Percentiles rank a stretch among this genome's conserved stretches.
Evolutionary conservation across 2,113 vertebrate species (phyloP).

Genomic region (Pelvicachromis taeniatus): DNA sequence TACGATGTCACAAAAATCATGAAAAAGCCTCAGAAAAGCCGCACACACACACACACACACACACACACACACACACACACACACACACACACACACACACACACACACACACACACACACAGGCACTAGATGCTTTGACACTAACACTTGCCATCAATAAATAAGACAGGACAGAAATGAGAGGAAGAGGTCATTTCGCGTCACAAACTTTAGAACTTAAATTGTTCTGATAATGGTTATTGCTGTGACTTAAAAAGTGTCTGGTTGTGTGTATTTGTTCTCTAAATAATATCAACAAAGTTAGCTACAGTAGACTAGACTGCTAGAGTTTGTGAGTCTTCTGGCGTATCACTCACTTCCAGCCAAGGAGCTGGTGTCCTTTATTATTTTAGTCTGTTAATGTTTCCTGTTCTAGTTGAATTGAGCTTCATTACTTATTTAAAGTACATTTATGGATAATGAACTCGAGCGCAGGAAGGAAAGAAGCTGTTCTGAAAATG

Average conservation of each 20-base stretch:
- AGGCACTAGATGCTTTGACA: accelerated
- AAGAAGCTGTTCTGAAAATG: not conserved
- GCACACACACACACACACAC: too few relatives aligned
- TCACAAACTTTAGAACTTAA: not conserved
- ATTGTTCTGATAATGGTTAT: not conserved
- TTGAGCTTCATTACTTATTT: not conserved
- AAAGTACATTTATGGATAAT: accelerated
- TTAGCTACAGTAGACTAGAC: not conserved
- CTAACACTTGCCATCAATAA: not conserved
- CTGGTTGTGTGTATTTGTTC: not conserved
- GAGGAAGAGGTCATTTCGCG: not conserved
- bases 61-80: too few relatives aligned
- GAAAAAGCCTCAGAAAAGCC: too few relatives aligned
- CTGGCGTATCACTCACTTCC: not conserved
- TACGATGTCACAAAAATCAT: too few relatives aligned
- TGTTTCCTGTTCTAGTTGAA: not conserved
- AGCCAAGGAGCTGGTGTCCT: not conserved
- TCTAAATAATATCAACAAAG: not conserved
- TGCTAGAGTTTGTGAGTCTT: not conserved
- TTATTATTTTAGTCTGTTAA: not conserved
- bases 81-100: too few relatives aligned
- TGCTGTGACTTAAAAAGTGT: not conserved
- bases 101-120: not conserved
- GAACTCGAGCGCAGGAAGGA: not conserved
- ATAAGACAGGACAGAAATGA: not conserved